Evolutionary conservation across 2,888 invertebrate genomes (phyloP).

Genomic region (Macrosoma leucophasiata): DNA sequence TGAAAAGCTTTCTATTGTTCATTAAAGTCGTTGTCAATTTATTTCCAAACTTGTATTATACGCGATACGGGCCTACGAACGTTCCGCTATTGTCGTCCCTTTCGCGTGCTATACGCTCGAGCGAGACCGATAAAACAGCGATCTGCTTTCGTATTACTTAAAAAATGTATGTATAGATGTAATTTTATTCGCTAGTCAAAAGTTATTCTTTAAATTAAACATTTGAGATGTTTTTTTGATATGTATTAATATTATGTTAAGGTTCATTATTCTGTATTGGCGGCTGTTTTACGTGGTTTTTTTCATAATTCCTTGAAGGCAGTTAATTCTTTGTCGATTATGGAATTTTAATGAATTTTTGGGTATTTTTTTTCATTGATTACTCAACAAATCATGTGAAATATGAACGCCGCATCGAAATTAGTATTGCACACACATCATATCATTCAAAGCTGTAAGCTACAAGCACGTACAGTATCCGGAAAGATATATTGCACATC

Average conservation of each 20-base stretch:
- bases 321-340: no score
- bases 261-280: conserved; percentile 31
- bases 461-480: conserved; percentile 12
- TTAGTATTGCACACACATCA: conserved; percentile 43
- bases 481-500: no score
- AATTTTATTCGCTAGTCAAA: conserved; percentile 71
- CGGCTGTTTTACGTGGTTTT: no score
- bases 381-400: no score
- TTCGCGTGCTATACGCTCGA: conserved; percentile 27
- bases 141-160: conserved; percentile 56
- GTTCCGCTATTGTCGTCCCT: conserved; percentile 22
- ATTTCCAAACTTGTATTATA: conserved; percentile 4
- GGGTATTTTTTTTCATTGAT: no score
- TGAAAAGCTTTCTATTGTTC: no score
- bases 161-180: conserved; percentile 51
- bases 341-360: no score
- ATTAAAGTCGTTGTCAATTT: conserved; percentile 26
- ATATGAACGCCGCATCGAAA: no score
- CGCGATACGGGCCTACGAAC: conserved; percentile 1
- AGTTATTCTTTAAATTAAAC: conserved; percentile 50
- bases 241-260: conserved; percentile 42
- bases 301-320: no score
- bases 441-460: conserved; percentile 37
- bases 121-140: conserved; percentile 24
- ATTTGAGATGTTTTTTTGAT: conserved; percentile 39